Evolutionary conservation across 2,113 vertebrate species (phyloP).

Genomic region (Neolamprologus modestus): DNA sequence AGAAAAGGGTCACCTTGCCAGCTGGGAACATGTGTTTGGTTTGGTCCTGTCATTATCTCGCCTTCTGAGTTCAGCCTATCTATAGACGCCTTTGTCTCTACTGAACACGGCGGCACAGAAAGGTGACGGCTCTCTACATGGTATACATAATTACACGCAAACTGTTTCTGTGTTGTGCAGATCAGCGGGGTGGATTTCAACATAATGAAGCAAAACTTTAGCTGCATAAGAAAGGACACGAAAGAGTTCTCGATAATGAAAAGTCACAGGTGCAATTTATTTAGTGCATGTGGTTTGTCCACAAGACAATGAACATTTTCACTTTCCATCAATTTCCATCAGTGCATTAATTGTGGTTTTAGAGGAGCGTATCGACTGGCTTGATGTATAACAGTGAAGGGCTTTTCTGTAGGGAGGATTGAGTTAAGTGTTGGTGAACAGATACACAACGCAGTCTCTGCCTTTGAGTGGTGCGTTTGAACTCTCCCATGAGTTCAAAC

Average conservation of each 20-base stretch:
- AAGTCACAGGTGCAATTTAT: not conserved
- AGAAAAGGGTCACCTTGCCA: not conserved
- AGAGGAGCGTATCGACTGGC: not conserved
- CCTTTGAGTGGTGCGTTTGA: not conserved
- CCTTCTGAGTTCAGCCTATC: not conserved
- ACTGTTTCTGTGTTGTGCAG: not conserved
- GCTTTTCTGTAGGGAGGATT: not conserved
- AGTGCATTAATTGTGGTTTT: not conserved
- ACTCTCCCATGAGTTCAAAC: not conserved
- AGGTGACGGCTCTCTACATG: not conserved
- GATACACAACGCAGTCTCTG: not conserved
- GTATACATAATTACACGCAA: slow-evolving; percentile 1
- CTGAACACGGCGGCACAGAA: not conserved
- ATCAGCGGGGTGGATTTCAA: not conserved
- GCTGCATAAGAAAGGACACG: not conserved
- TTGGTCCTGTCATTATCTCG: not conserved
- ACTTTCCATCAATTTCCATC: not conserved
- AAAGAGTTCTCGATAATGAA: not conserved
- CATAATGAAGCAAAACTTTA: not conserved
- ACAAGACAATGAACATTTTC: not conserved
- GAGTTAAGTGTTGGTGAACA: not conserved
- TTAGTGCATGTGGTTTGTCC: not conserved
- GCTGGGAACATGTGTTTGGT: slow-evolving; percentile 2
- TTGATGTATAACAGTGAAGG: not conserved
- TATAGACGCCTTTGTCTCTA: slow-evolving; percentile 24